Base-by-base conservation (phyloP, 1,140 invertebrate species). In the Drosophila kurseongensis region DNA sequence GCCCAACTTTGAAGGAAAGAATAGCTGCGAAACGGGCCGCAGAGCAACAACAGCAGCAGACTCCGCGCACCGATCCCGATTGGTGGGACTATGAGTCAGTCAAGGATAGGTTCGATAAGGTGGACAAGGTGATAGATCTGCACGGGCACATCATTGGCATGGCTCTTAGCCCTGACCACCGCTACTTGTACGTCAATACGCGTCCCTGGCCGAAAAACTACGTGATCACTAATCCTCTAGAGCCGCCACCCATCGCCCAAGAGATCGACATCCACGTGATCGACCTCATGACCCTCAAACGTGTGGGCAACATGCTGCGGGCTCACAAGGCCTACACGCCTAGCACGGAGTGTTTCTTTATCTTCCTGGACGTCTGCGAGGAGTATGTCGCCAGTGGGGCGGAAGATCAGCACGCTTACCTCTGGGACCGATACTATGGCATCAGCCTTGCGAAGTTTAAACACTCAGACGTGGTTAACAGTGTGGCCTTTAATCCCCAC, bases 191-290 rank as follows among this genome's bases (percentile, higher is more conserved):
- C 92, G 97, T 98, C 0, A 98, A 98, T 90, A 96, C 96, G 78
- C 94, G 97, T 62, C 96, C 97, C 1, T 98, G 97, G 97, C 97
- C 97, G 2, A 93, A 95, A 78, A 95, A 95, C 57, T 97, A 96
- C 86, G 93, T 94, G 13, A 97, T 98, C 68, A 94, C 94, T 5
- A 96, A 97, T 93, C 96, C 96, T 0, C 92, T 97, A 12, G 94
- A 96, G 83, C 97, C 97, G 35, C 97, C 97, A 3, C 97, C 97
- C 0, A 97, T 98, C 78, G 97, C 97, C n/a, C 96, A 97, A 93
- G 96, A 98, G 93, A 97, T 98, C 59, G 97, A 98, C 89, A 97
- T 98, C 76, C 96, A 97, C 82, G 97, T 98, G 1, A 97, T 98
- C 76, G 97, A 98, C 93, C 93, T 98, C 63, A 94, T 95, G 38